Conservation (phyloP, 2,888 invertebrate genomes). For the Nebria brevicollis region DNA sequence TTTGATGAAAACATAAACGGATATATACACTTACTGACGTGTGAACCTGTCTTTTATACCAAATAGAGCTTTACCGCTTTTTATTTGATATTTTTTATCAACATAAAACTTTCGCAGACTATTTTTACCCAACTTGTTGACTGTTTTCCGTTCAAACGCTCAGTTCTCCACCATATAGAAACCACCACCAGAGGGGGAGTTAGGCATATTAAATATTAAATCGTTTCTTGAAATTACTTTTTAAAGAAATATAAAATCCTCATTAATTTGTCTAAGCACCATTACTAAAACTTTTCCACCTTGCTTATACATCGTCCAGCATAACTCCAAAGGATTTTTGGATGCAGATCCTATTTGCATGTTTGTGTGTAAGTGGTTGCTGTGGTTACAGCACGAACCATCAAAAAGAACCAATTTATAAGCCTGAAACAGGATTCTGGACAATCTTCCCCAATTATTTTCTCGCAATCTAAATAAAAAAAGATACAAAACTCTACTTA, state of each 20-base stretch:
- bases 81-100: background rate
- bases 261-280: background rate
- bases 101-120: background rate
- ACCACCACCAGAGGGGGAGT: background rate
- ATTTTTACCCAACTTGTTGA: background rate
- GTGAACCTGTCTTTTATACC: background rate
- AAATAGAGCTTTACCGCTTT: background rate
- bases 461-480: too few relatives aligned
- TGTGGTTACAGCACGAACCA: constrained; percentile 15
- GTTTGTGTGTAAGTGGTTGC: background rate
- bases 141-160: background rate
- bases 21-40: background rate
- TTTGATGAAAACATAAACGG: background rate
- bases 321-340: too few relatives aligned
- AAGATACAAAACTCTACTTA: background rate
- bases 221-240: background rate
- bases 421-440: too few relatives aligned
- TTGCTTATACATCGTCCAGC: too few relatives aligned
- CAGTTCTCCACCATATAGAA: background rate
- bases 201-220: background rate
- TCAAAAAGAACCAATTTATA: background rate
- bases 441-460: too few relatives aligned
- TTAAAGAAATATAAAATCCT: background rate
- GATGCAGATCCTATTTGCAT: background rate
- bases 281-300: too few relatives aligned